phyloP scores from a whole-genome alignment of 1,140 invertebrate species.

The Hylaeus anthracinus region DNA sequence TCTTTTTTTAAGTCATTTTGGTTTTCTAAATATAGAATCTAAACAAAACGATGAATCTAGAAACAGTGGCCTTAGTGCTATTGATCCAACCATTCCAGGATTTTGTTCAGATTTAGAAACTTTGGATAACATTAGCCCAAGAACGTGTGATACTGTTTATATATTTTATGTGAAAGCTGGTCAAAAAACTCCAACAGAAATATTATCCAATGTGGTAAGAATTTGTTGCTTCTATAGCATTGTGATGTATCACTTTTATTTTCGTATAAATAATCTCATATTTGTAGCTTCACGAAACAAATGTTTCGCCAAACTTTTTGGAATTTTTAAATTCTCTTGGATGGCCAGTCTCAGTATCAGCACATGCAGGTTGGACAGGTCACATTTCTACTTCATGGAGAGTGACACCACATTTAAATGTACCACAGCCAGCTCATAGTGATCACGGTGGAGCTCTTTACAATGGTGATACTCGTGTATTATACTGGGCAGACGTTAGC shows the following conservation, averaged over 20 bases:
- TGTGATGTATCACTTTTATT: not conserved
- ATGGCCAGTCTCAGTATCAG: slow-evolving; percentile 90
- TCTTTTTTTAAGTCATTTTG: slow-evolving; percentile 96
- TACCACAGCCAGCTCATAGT: slow-evolving; percentile 71
- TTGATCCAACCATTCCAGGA: slow-evolving; percentile 87
- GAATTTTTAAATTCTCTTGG: slow-evolving; percentile 92
- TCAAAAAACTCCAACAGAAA: slow-evolving; percentile 88
- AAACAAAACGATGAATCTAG: slow-evolving; percentile 81
- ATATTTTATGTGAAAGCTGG: slow-evolving; percentile 96
- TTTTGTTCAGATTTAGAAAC: slow-evolving; percentile 88
- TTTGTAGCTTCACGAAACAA: slow-evolving; percentile 75
- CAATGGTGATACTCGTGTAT: slow-evolving; percentile 87
- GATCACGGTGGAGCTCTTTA: slow-evolving; percentile 85
- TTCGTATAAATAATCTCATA: slow-evolving; percentile 17
- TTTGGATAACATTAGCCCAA: slow-evolving; percentile 90
- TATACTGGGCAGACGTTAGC: slow-evolving; percentile 98
- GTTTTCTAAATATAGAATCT: slow-evolving; percentile 91
- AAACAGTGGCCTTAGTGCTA: slow-evolving; percentile 86
- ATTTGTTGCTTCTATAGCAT: not conserved
- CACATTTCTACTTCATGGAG: slow-evolving; percentile 91
- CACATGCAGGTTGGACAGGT: slow-evolving; percentile 95
- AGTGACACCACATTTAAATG: slow-evolving; percentile 70
- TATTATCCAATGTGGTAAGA: slow-evolving; percentile 90
- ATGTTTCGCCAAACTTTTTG: slow-evolving; percentile 87
- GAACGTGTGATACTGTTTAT: slow-evolving; percentile 96